Conservation (phyloP, 2,888 invertebrate genomes). For the Nebria salina region DNA sequence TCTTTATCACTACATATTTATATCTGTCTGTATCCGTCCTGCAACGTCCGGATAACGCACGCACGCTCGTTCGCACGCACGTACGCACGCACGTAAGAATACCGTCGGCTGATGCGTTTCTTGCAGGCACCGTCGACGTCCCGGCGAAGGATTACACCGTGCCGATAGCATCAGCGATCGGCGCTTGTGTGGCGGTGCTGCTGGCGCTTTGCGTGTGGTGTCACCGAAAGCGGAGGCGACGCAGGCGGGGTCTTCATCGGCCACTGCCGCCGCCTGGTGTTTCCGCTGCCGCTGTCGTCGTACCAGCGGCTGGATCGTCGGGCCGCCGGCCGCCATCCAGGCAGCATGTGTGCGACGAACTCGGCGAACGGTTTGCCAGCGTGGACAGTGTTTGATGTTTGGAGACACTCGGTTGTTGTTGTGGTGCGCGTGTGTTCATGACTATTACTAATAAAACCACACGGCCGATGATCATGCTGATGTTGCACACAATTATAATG, state of each 20-base stretch:
- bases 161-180: constrained; percentile 59
- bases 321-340: constrained; percentile 51
- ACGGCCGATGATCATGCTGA: constrained; percentile 41
- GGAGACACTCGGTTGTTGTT: neutral
- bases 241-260: constrained; percentile 63
- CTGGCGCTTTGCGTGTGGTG: constrained; percentile 65
- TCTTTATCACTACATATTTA: neutral
- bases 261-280: constrained; percentile 58
- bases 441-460: constrained; percentile 47
- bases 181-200: constrained; percentile 62
- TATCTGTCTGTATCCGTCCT: neutral
- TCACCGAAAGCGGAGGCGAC: constrained; percentile 64
- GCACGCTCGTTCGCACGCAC: constrained; percentile 63
- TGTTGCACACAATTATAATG: neutral
- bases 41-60: constrained; percentile 11
- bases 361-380: constrained; percentile 67
- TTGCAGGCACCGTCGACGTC: constrained; percentile 60
- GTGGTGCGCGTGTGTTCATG: constrained; percentile 56
- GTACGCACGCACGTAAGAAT: constrained; percentile 60
- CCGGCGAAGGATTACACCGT: constrained; percentile 58
- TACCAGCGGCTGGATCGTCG: constrained; percentile 50
- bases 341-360: constrained; percentile 67
- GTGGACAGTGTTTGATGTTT: constrained; percentile 67
- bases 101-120: constrained; percentile 59
- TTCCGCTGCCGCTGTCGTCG: constrained; percentile 53